Evolutionary conservation across 2,888 invertebrate genomes (phyloP).

Genomic region (Drosophila monieri): DNA sequence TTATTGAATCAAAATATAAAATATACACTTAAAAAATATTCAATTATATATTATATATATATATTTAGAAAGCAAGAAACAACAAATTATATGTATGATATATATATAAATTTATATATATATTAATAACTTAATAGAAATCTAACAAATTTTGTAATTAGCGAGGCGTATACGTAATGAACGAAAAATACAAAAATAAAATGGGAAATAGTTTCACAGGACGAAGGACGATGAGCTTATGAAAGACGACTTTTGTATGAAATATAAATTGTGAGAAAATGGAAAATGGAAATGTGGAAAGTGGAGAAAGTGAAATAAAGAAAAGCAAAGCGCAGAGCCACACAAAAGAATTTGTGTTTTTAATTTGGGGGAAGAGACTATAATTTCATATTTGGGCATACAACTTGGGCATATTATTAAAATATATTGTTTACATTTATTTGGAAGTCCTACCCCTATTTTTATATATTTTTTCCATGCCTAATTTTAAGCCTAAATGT

Average conservation of each 20-base stretch:
- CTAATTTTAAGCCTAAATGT: background rate
- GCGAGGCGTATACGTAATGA: slow-evolving; percentile 27
- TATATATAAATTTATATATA: slow-evolving; percentile 15
- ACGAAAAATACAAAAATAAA: slow-evolving; percentile 15
- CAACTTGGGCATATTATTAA: background rate
- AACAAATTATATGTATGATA: slow-evolving; percentile 17
- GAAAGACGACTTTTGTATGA: slow-evolving; percentile 28
- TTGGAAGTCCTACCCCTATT: background rate
- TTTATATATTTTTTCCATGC: background rate
- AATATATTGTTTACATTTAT: background rate
- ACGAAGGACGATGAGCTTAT: slow-evolving; percentile 26
- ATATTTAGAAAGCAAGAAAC: slow-evolving; percentile 11
- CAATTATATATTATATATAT: slow-evolving; percentile 23
- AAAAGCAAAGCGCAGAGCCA: slow-evolving; percentile 32
- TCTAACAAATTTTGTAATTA: slow-evolving; percentile 39
- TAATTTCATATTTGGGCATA: no score
- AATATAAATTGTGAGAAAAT: slow-evolving; percentile 5
- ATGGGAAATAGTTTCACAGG: slow-evolving; percentile 4
- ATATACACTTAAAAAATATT: slow-evolving; percentile 42
- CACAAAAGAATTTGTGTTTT: slow-evolving; percentile 14
- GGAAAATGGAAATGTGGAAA: slow-evolving; percentile 18
- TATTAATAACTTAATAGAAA: slow-evolving; percentile 13
- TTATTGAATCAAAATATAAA: slow-evolving; percentile 33
- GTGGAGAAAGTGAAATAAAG: slow-evolving; percentile 30
- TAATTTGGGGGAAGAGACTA: background rate